Base-by-base conservation (phyloP, 2,797 vertebrate species). In the Babyrousa celebensis region DNA sequence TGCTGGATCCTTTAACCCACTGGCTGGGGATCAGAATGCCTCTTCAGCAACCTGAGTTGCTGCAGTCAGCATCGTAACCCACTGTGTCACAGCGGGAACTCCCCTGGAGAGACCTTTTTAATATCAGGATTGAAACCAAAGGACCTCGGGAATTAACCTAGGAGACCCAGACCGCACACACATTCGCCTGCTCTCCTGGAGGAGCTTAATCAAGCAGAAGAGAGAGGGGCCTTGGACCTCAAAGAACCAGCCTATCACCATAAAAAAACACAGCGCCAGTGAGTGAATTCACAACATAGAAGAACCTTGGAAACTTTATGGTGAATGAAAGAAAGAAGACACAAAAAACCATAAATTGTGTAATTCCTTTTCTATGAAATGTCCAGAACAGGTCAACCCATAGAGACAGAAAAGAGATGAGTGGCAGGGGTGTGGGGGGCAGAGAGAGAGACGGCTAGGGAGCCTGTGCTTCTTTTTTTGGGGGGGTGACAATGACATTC, bases 381-480 rank as follows among this genome's bases (percentile, higher is more conserved):
- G n/a, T 77, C 85, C 72, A 4, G 62, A 40, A 67, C 5, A 20
- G 23, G 72, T 18, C 36, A 14, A 67, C 21, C n/a, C n/a, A 15
- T 0, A 8, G 29, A 85, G 29, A 85, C 86, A 36, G 58, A 88
- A 16, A 21, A n/a, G 12, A 27, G 23, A 56, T 4, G 3, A 9
- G 23, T 15, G 12, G 60, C 60, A 20, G 60, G 60, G 6, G 7
- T 60, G 60, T 17, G 27, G 6, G 16, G 70, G 36, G 56, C 0
- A 8, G 29, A 21, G 23, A 70, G 14, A 12, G 72, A 36, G 60
- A 32, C 29, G 0, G 21, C 60, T 36, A 52, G 10, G 0, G 0
- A 32, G 86, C 6, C 20, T 48, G 27, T 5, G 43, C 20, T 54
- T 54, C 74, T 54, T 29, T 29, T 43, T 36, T 77, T 52, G 9